Evolutionary conservation across 2,113 vertebrate genomes (phyloP), one percentile per base, ranked within the genome.

Genomic region (Fulica atra): DNA sequence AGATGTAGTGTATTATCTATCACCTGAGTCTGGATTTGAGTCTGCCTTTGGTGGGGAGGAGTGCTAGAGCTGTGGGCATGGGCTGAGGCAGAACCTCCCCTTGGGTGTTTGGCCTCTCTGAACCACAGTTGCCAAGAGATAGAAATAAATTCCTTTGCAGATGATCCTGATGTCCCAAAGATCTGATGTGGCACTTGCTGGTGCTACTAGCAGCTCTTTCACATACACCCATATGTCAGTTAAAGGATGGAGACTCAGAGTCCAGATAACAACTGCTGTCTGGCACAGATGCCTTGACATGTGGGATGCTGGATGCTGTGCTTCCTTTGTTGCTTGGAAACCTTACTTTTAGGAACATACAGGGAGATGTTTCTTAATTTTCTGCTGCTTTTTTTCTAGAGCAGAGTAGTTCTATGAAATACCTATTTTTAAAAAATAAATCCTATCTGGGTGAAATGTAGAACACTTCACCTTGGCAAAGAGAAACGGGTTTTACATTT

Each of bases 261-360:
- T 57, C 36, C 29, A 35, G 35, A 31, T 57, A 46, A 56, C 24
- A 23, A 31, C 1, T 44, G 16, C 1, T 50, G 57, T 82, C 38
- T 21, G 40, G 38, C 19, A 15, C 11, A 11, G 29, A 80, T 77
- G 8, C 33, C 70, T 23, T 38, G 53, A 46, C 53, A 5, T 2
- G 9, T 0, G 9, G 31, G 51, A 35, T 64, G 5, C 3, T 24
- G 38, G 48, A 65, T 35, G 29, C 33, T 65, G 13, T 2, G 0
- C 73, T 84, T 74, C 11, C 15, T 42, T 71, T 36, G 10, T 36
- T 66, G 31, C 56, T 53, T 82, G 26, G 65, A 91, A 4, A 48
- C 46, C n/a, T 51, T 73, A 40, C 25, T 80, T 73, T 20, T 54
- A 66, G 51, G 35, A 78, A 66, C 68, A 26, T 5, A 12, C 38